These are phyloP conservation scores for Parelbella ahira DNA, from an alignment of 2,888 invertebrate species.

Conservation along the genomic window DNA sequence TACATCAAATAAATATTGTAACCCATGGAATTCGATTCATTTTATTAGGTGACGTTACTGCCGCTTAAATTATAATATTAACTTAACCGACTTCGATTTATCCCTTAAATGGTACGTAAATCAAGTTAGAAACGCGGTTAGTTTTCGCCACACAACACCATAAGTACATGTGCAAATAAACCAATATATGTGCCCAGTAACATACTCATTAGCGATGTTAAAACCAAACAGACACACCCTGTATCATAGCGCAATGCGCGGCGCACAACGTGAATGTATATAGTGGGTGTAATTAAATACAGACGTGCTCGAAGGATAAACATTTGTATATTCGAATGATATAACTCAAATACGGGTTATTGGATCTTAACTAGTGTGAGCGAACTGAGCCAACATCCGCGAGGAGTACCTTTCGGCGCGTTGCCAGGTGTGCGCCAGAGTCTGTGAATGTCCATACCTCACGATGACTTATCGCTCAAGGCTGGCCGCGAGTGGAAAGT, in stretches of 20 bases:
- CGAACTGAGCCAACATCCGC: conserved; percentile 49
- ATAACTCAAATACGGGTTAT: conserved; percentile 64
- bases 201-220: conserved; percentile 49
- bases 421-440: background rate
- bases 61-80: too few species aligned
- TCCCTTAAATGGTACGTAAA: too few species aligned
- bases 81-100: too few species aligned
- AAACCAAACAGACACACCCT: conserved; percentile 59
- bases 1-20: too few species aligned
- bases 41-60: too few species aligned
- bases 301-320: conserved; percentile 43
- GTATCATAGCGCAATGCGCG: conserved; percentile 47
- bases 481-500: background rate
- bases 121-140: conserved; percentile 32
- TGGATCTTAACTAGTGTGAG: conserved; percentile 44
- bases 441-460: background rate
- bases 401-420: conserved; percentile 3
- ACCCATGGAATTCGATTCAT: too few species aligned
- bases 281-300: conserved; percentile 41
- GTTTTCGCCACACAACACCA: conserved; percentile 40
- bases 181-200: conserved; percentile 52
- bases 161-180: conserved; percentile 44
- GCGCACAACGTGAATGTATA: conserved; percentile 30
- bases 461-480: conserved; percentile 8
- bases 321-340: conserved; percentile 54